Conservation (phyloP, 2,888 invertebrate genomes). For the Brachyopa scutellaris region DNA sequence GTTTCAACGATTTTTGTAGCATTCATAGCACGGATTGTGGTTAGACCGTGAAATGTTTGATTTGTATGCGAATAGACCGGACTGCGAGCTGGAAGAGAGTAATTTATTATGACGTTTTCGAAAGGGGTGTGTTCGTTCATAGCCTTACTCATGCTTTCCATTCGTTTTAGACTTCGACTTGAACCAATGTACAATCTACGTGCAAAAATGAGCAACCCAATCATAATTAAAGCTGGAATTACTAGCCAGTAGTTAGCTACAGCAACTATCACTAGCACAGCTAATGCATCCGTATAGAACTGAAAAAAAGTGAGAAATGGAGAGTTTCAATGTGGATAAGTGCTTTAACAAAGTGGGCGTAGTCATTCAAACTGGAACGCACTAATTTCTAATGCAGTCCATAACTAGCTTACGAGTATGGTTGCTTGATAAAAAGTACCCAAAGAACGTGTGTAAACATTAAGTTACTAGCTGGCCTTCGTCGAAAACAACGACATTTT, state of each 20-base stretch:
- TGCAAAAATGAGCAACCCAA: constrained; percentile 84
- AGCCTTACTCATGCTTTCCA: constrained; percentile 80
- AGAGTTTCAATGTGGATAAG: no score
- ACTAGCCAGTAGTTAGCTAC: constrained; percentile 85
- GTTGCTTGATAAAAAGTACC: no score
- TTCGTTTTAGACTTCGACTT: constrained; percentile 83
- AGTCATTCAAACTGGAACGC: no score
- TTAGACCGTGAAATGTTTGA: constrained; percentile 88
- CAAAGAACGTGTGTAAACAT: no score
- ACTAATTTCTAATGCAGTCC: no score
- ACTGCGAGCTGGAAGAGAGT: constrained; percentile 85
- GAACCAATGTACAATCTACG: constrained; percentile 84
- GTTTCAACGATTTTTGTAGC: constrained; percentile 85
- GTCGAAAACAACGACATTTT: no score
- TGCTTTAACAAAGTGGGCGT: no score
- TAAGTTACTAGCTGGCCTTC: no score
- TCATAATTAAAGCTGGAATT: constrained; percentile 84
- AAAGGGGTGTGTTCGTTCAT: no score
- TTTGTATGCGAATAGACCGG: constrained; percentile 90
- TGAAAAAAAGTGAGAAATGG: constrained; percentile 73
- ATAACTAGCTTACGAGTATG: no score
- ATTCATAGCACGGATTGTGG: constrained; percentile 88
- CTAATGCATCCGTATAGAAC: constrained; percentile 80
- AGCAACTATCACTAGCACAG: constrained; percentile 85
- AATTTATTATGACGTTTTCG: no score